Evolutionary conservation across 23 tunicate genomes (phyloP).

Genomic region (Halocynthia aurantium): DNA sequence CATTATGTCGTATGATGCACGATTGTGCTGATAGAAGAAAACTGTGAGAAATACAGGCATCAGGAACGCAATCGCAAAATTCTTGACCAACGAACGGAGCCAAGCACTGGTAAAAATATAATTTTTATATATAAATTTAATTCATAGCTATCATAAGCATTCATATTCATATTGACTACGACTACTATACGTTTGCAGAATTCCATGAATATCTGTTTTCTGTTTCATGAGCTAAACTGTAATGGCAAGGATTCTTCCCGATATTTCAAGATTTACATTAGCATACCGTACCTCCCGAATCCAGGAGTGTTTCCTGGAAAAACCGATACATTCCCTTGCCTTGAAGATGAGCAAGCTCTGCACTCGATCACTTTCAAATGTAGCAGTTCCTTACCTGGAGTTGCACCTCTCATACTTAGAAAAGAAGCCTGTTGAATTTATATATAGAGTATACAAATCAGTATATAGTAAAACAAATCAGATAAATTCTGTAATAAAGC

Average conservation of each 20-base stretch:
- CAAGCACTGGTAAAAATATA: conserved; percentile 24
- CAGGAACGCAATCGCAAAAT: conserved; percentile 47
- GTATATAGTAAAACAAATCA: no score
- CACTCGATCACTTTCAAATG: conserved; percentile 32
- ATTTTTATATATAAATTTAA: no score
- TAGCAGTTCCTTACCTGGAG: conserved; percentile 40
- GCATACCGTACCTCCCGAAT: conserved; percentile 2
- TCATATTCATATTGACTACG: no score
- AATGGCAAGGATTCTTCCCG: no score
- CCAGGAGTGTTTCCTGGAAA: conserved; percentile 23
- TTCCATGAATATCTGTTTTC: no score
- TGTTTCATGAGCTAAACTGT: no score
- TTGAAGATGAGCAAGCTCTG: neutral
- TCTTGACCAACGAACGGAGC: conserved; percentile 40
- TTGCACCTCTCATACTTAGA: conserved; percentile 21
- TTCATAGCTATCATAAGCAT: no score
- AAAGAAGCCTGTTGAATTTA: conserved; percentile 16
- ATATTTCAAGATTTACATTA: neutral
- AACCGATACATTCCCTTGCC: conserved; percentile 4
- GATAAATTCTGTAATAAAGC: neutral
- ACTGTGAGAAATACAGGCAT: conserved; percentile 44
- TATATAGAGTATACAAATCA: neutral
- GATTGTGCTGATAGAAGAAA: conserved; percentile 30
- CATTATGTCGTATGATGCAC: conserved; percentile 47
- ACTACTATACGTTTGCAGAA: no score